phyloP scores from a whole-genome alignment of 2,113 vertebrate genomes.

The Pelvicachromis taeniatus region DNA sequence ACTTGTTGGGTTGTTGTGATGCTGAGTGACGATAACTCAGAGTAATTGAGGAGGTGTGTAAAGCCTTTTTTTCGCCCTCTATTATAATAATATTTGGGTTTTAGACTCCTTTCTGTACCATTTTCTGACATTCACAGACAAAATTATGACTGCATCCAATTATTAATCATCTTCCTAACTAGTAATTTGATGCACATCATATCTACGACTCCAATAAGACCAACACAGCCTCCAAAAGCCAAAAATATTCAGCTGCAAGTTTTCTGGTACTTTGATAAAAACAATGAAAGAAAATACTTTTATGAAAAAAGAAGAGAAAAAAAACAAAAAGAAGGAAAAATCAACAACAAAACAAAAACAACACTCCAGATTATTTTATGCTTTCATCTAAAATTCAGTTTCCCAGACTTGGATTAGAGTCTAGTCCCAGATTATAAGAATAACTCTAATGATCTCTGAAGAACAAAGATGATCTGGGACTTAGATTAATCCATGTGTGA shows the following conservation, averaged over 20 bases:
- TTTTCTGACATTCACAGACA: neutral
- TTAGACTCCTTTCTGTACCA: neutral
- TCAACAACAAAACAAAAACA: neutral
- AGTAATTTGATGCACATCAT: neutral
- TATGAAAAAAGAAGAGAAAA: neutral
- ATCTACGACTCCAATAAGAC: neutral
- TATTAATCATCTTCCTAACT: neutral
- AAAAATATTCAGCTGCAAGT: neutral
- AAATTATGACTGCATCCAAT: neutral
- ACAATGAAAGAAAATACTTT: neutral
- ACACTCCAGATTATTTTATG: too few species aligned
- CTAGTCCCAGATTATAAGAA: neutral
- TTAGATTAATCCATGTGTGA: neutral
- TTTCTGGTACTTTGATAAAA: neutral
- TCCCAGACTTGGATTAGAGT: neutral
- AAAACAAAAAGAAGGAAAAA: neutral
- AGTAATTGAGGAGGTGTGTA: neutral
- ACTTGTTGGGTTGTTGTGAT: neutral
- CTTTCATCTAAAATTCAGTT: neutral
- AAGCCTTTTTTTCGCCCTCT: accelerated
- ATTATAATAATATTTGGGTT: neutral
- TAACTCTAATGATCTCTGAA: neutral
- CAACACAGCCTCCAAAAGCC: neutral
- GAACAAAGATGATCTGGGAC: neutral
- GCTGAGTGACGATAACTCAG: neutral